These are phyloP conservation scores for Podarcis muralis DNA, from an alignment of 2,113 vertebrate genomes.

Conservation along the genomic window DNA sequence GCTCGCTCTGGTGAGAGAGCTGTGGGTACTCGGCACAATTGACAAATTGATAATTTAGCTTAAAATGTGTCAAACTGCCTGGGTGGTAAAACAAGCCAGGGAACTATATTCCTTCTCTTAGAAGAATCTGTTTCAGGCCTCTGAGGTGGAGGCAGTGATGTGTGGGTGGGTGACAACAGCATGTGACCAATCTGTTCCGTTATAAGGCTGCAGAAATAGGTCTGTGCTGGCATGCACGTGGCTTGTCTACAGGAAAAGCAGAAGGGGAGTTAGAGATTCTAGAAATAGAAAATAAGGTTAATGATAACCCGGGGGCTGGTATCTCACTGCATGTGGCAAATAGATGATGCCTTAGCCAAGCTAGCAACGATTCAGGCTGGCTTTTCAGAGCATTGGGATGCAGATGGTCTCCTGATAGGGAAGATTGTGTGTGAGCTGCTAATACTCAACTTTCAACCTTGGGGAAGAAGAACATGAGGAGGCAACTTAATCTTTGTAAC, in stretches of 20 bases:
- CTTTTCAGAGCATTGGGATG: background rate
- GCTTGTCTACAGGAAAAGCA: background rate
- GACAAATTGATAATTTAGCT: constrained; percentile 5
- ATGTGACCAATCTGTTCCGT: background rate
- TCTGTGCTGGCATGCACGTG: background rate
- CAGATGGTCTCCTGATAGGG: accelerated
- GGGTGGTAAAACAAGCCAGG: background rate
- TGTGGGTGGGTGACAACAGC: constrained; percentile 21
- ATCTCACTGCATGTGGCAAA: background rate
- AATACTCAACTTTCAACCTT: background rate
- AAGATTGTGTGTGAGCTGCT: background rate
- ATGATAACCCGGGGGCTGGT: constrained; percentile 26
- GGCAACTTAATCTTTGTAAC: background rate
- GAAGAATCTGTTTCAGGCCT: background rate
- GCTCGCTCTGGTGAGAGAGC: background rate
- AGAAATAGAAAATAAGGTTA: constrained; percentile 42
- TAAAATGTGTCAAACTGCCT: constrained; percentile 14
- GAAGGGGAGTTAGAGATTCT: constrained; percentile 31
- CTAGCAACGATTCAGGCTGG: background rate
- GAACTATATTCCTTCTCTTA: background rate
- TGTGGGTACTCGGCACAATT: background rate
- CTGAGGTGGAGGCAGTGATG: background rate
- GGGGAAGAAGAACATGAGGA: background rate
- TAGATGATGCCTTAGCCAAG: background rate
- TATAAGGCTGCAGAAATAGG: background rate